Evolutionary conservation across 2,888 invertebrate species (phyloP), one percentile per base, ranked within the genome.

Genomic region (Ichneumoninae sp.): DNA sequence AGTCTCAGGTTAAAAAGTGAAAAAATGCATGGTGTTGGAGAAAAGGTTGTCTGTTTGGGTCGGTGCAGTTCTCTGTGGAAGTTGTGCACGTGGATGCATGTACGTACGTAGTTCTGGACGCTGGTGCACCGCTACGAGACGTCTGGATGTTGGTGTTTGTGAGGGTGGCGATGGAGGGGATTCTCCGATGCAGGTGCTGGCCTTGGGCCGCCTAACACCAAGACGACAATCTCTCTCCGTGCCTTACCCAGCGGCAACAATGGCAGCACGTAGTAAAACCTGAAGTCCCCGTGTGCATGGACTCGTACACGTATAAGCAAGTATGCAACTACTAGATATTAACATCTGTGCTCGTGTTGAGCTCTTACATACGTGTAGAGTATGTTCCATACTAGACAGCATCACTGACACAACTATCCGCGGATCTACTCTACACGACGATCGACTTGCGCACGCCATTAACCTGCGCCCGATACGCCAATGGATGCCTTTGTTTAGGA

Each of bases 151-250:
- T 54, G 80, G 78, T 71, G 60, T 65, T 57, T 10, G 30, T 40
- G 54, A 73, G 60, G 36, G 75, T 10, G 60, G 19, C 50, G 40
- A 60, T 75, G 81, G 84, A 86, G 90, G 92, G 91, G 91, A 86
- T 87, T 81, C 44, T 3, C 52, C 81, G 90, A 91, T 90, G 92
- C 91, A 92, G 92, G 92, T 92, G 92, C 91, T 92, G 91, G 92
- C 92, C 92, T 92, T 92, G 92, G 91, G 91, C 91, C 90, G 90
- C 90, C 92, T 91, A 91, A 90, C 92, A 92, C 90, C 90, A 86
- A 90, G 89, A 90, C 89, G 90, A 91, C 92, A 91, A 91, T 92
- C 91, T 92, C 92, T 69, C 74, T 76, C 69, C 22, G 76, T 86
- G 81, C 69, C 63, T 83, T 81, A 81, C 70, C 73, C 79, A 78